A percentile compares a stretch with the other conserved stretches of the same genome.
These are phyloP conservation scores for Pelusios castaneus DNA, from an alignment of 2,113 vertebrate species.

Conservation along the genomic window DNA sequence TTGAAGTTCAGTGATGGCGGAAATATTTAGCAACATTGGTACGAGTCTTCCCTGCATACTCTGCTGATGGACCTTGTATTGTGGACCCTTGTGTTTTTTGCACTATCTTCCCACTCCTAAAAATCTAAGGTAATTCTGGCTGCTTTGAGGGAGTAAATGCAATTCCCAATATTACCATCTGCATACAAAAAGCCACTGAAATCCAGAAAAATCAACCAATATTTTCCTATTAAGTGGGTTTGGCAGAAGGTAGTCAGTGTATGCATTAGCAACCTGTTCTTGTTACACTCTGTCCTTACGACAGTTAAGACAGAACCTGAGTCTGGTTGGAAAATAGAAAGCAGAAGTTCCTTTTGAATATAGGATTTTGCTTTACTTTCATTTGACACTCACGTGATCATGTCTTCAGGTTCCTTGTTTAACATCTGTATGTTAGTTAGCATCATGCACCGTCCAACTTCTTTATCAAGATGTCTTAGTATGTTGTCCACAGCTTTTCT, in stretches of 20 bases:
- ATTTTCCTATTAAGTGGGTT: background rate
- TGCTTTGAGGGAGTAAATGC: background rate
- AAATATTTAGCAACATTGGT: background rate
- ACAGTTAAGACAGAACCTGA: background rate
- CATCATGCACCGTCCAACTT: conserved; percentile 99
- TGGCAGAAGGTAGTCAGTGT: background rate
- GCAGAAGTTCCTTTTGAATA: conserved; percentile 2
- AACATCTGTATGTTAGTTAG: conserved; percentile 97
- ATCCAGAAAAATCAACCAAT: background rate
- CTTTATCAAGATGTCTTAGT: conserved; percentile 96
- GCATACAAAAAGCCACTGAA: background rate
- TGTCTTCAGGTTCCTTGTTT: conserved; percentile 99
- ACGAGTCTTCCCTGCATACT: background rate
- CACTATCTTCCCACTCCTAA: background rate
- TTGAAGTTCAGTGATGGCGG: conserved; percentile 19
- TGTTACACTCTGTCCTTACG: background rate
- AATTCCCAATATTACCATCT: background rate
- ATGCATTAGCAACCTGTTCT: background rate
- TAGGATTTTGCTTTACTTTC: background rate
- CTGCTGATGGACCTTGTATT: background rate
- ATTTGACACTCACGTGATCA: conserved; percentile 94
- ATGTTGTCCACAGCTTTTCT: conserved; percentile 97
- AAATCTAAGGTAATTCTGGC: background rate
- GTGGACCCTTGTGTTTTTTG: background rate
- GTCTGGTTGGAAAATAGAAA: background rate